A percentile compares a stretch with the other conserved stretches of the same genome.
Conservation (phyloP, 1,140 invertebrate genomes). For the Papilio machaon region DNA sequence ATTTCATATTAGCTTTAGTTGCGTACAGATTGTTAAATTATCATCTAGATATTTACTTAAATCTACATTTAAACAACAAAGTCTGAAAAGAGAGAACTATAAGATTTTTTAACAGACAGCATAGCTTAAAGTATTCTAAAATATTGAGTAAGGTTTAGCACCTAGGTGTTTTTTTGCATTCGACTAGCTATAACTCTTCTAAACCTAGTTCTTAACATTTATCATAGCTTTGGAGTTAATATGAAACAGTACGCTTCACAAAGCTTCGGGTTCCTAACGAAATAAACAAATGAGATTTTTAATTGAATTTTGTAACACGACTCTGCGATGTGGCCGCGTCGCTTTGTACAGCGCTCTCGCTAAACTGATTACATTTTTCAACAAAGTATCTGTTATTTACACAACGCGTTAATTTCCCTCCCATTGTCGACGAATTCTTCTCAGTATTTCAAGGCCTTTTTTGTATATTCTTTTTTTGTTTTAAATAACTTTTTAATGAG, state of each 20-base stretch:
- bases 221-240: not conserved
- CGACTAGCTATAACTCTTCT: not conserved
- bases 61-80: no score
- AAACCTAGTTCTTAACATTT: not conserved
- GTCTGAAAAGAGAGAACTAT: no score
- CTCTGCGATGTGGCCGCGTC: not conserved
- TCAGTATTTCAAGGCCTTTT: not conserved
- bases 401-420: conserved; percentile 7
- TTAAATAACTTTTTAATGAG: not conserved
- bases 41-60: no score
- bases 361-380: conserved; percentile 50
- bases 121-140: no score
- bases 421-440: conserved; percentile 8
- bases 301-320: conserved; percentile 61
- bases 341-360: conserved; percentile 40
- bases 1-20: conserved; percentile 7
- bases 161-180: no score
- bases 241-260: not conserved
- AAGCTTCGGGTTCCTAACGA: conserved; percentile 54
- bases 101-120: no score
- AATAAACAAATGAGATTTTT: conserved; percentile 64
- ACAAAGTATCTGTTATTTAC: conserved; percentile 41
- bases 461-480: not conserved
- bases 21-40: not conserved
- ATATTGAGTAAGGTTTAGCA: no score